Percentiles rank a stretch among this genome's conserved stretches.
Evolutionary conservation across 1,140 invertebrate genomes (phyloP).

Genomic region (Hydropsyche tenuis): DNA sequence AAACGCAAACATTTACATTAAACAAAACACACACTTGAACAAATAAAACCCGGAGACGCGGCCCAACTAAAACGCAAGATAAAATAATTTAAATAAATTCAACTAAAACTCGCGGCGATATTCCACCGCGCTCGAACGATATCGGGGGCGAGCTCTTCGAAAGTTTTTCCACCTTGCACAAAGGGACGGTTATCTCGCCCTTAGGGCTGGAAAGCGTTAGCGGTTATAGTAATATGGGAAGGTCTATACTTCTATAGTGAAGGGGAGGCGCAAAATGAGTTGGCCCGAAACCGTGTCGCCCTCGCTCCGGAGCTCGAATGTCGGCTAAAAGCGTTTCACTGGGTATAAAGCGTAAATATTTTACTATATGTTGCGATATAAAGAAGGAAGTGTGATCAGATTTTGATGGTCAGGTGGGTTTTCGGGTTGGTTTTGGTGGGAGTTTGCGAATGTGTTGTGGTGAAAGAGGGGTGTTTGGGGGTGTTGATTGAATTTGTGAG

Average conservation of each 20-base stretch:
- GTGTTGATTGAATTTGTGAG: too few species aligned
- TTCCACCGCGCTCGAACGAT: too few species aligned
- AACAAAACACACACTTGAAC: too few species aligned
- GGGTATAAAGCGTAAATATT: slow-evolving; percentile 3
- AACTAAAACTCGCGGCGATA: too few species aligned
- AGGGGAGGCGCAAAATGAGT: not conserved
- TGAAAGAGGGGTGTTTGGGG: too few species aligned
- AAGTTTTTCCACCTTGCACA: not conserved
- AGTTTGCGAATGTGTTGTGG: too few species aligned
- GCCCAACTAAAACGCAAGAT: too few species aligned
- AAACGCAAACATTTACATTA: too few species aligned
- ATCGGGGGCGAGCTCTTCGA: not conserved
- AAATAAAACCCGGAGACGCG: too few species aligned
- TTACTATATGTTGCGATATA: not conserved
- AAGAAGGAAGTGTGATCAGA: not conserved
- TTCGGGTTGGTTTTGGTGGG: too few species aligned
- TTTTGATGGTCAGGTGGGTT: not conserved
- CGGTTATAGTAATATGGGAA: not conserved
- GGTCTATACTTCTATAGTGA: not conserved
- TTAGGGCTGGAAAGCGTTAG: not conserved
- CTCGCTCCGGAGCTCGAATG: not conserved
- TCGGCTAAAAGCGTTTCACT: slow-evolving; percentile 16
- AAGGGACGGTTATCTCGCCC: slow-evolving; percentile 16
- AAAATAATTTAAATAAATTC: too few species aligned
- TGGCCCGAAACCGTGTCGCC: not conserved